Evolutionary conservation across 2,113 vertebrate species (phyloP), one percentile per base, ranked within the genome.

Genomic region (Anhinga rufa): DNA sequence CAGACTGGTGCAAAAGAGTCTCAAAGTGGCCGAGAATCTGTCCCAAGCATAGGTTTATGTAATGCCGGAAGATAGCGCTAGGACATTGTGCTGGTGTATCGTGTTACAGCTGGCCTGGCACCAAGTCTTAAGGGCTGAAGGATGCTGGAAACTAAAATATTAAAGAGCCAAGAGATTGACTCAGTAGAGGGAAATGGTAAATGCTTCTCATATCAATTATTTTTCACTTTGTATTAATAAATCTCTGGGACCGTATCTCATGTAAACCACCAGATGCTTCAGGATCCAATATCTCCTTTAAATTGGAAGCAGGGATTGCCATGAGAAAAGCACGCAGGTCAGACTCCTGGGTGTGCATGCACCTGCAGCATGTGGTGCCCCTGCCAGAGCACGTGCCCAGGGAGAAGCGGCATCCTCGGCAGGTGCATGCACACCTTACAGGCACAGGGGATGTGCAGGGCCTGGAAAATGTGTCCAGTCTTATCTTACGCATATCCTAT

Each of bases 111-210:
- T 77, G 87, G 85, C 70, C 52, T 6, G 2, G 54, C 57, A 95
- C 86, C 79, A 44, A 57, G 61, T 49, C 64, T 5, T 51, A 40
- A 64, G 54, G 77, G 69, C 87, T 55, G 48, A 80, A 72, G 70
- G 74, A 65, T 93, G 61, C 72, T 93, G 86, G 44, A 89, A 92
- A 76, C 49, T 65, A 22, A 82, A 88, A 55, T 79, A 74, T n/a
- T 71, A 34, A 78, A 93, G 52, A 87, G 61, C 65, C 46, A 32
- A 57, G 81, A 87, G 74, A 57, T 64, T 25, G 34, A 57, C 49
- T 94, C 10, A 9, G 49, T 18, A 58, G n/a, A 68, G 44, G 55
- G 36, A 79, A 91, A 60, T 42, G 38, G n/a, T 51, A 92, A 80
- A 69, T 46, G 58, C 52, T 79, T 89, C 82, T 82, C 55, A 74